These are phyloP conservation scores for Sphaerodactylus townsendi DNA, from an alignment of 2,113 vertebrate species.

Conservation along the genomic window DNA sequence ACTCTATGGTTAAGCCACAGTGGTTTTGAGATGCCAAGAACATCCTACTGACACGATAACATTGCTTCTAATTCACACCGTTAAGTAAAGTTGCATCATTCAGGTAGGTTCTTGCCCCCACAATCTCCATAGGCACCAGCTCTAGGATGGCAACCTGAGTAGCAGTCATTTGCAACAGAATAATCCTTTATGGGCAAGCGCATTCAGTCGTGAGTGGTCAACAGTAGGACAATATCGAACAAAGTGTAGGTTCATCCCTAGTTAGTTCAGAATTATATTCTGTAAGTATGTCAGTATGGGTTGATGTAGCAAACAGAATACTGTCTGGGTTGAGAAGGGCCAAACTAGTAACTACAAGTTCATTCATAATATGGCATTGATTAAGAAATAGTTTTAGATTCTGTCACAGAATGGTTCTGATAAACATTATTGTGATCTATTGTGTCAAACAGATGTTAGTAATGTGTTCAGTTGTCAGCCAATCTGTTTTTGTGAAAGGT, in stretches of 20 bases:
- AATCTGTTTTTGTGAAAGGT: neutral
- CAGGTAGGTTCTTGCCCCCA: too few relatives aligned
- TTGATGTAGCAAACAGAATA: neutral
- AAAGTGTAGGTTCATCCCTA: neutral
- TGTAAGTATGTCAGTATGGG: neutral
- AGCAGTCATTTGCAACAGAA: too few relatives aligned
- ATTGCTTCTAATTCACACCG: too few relatives aligned
- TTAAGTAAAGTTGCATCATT: too few relatives aligned
- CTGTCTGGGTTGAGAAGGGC: neutral
- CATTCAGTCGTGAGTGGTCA: too few relatives aligned
- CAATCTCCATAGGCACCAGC: too few relatives aligned
- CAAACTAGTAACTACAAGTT: neutral
- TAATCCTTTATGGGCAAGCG: too few relatives aligned
- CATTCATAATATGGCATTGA: neutral
- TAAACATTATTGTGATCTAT: neutral
- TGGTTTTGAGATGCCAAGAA: too few relatives aligned
- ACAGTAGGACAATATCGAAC: too few relatives aligned
- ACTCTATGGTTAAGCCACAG: too few relatives aligned
- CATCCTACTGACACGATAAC: too few relatives aligned
- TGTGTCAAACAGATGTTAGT: neutral
- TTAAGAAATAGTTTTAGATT: neutral
- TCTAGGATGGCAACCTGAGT: too few relatives aligned
- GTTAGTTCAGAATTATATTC: neutral
- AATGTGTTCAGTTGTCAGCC: slow-evolving; percentile 15
- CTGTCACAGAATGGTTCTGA: neutral